These are phyloP conservation scores for Tillus elongatus DNA, from an alignment of 2,888 invertebrate genomes.

Conservation along the genomic window DNA sequence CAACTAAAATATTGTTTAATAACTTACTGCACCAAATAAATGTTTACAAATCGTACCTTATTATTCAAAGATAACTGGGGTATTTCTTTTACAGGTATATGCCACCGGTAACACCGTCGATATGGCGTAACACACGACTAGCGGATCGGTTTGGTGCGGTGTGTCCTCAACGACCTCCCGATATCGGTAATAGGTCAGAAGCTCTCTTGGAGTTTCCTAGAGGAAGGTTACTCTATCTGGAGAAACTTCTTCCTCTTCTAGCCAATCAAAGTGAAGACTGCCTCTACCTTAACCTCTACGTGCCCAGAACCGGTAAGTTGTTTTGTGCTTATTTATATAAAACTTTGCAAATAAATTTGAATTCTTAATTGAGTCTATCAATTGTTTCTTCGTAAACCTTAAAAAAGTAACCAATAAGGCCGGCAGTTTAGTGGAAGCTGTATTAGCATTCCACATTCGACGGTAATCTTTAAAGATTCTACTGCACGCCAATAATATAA, in stretches of 20 bases:
- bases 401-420: too few species aligned
- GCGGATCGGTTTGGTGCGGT: conserved; percentile 78
- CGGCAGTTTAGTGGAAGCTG: too few species aligned
- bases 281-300: conserved; percentile 92
- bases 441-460: too few species aligned
- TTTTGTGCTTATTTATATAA: conserved; percentile 10
- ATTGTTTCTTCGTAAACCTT: too few species aligned
- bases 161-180: conserved; percentile 74
- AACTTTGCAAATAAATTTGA: too few species aligned
- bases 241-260: conserved; percentile 72
- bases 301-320: conserved; percentile 65
- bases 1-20: too few species aligned
- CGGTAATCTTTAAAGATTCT: too few species aligned
- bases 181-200: conserved; percentile 51
- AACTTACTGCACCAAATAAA: too few species aligned
- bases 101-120: conserved; percentile 88
- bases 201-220: conserved; percentile 68
- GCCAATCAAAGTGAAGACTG: conserved; percentile 96
- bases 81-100: conserved; percentile 70
- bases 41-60: too few species aligned
- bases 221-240: conserved; percentile 74
- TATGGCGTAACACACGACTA: conserved; percentile 72
- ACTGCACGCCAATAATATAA: too few species aligned
- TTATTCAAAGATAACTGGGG: too few species aligned
- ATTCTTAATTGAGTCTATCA: too few species aligned